Evolutionary conservation across 1,140 invertebrate species (phyloP).

Genomic region (Ridgeia piscesae): DNA sequence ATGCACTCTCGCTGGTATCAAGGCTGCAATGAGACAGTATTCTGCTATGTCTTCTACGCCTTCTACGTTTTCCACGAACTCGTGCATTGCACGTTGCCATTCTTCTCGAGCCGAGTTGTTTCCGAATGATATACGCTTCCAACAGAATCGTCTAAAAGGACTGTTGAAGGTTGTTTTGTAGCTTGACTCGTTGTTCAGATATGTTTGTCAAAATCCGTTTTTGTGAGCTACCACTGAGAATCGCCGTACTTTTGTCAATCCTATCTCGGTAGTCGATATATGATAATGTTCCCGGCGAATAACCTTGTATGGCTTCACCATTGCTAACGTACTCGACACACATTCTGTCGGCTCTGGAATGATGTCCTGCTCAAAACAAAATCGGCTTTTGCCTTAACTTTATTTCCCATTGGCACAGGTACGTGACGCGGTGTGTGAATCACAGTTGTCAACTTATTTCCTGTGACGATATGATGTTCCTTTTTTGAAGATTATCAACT

Average conservation of each 20-base stretch:
- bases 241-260: background rate
- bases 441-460: background rate
- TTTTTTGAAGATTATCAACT: background rate
- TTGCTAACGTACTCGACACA: constrained; percentile 27
- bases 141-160: background rate
- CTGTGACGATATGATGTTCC: background rate
- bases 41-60: background rate
- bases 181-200: background rate
- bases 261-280: background rate
- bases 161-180: background rate
- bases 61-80: background rate
- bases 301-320: constrained; percentile 31
- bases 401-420: background rate
- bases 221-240: background rate
- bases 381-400: background rate
- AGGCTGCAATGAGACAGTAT: background rate
- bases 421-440: background rate
- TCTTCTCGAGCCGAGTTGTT: background rate
- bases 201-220: background rate
- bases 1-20: background rate
- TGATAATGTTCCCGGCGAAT: constrained; percentile 30
- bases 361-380: background rate
- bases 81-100: background rate
- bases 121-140: background rate
- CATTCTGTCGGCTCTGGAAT: constrained; percentile 33